Base-by-base conservation (phyloP, 2,888 invertebrate species). In the Phanerotoma sp. region DNA sequence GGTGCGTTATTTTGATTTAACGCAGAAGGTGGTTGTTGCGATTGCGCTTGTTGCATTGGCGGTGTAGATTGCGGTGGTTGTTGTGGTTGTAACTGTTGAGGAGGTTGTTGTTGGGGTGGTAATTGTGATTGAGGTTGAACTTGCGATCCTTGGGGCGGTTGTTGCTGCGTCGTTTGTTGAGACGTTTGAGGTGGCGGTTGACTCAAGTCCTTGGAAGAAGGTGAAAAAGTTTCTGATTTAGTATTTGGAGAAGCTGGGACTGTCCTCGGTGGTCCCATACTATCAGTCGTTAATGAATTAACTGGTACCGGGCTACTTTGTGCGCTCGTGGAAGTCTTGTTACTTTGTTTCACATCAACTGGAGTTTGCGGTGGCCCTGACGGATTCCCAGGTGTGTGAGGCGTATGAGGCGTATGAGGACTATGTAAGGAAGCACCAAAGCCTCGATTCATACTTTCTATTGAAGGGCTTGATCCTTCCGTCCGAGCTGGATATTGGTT, bases 1-100 rank as follows among this genome's bases (percentile, higher is more conserved):
- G 66, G 56, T 62, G 72, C 72, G 22, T 60, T 69, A n/a, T 55
- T 49, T 42, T 67, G 68, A 62, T 73, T 74, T 50, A 66, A 49
- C 22, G 62, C 65, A 3, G 71, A 57, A 9, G 59, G 61, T 20
- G 64, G 56, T 16, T 57, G 57, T 55, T 61, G 55, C 38, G 54
- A 16, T 35, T 56, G 50, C 78, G 80, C 69, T 78, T 80, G 71
- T 77, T 81, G 76, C 78, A 81, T 80, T 78, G 52, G 62, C 41
- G 48, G 62, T 42, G 25, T 60, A 42, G 45, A 60, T 11, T 66
- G 67, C 5, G 64, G 66, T 9, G 66, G 68, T 7, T 66, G 67
- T 1, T 66, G 57, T 22, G 55, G 54, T 25, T 57, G 65, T 9
- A 56, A 51, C 6, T 55, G 59, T 4, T 57, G 57, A 1, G 42